Percentiles rank a stretch among this genome's conserved stretches.
Conservation (phyloP, 2,797 vertebrate genomes). For the Zalophus californianus region DNA sequence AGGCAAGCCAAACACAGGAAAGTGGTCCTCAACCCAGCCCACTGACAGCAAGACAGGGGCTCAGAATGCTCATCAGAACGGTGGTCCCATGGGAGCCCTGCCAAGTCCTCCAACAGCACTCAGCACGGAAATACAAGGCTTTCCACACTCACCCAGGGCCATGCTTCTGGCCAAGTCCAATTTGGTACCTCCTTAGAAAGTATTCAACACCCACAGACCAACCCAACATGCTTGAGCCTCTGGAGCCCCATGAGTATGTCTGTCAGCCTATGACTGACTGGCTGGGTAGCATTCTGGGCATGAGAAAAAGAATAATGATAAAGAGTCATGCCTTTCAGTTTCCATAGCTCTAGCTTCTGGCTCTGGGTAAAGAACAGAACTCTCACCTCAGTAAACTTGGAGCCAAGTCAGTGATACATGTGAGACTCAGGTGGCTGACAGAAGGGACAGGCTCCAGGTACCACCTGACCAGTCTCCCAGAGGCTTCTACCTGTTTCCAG, state of each 20-base stretch:
- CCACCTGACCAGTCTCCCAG: conserved; percentile 29
- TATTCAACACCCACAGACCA: not conserved
- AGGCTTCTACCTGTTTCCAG: conserved; percentile 19
- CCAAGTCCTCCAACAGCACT: not conserved
- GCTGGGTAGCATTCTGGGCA: not conserved
- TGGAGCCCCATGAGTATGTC: not conserved
- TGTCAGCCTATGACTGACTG: not conserved
- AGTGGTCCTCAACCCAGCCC: not conserved
- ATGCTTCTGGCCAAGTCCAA: not conserved
- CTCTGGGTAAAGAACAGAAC: conserved; percentile 44
- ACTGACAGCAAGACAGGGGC: not conserved
- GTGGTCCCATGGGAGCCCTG: not conserved
- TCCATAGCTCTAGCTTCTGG: conserved; percentile 9
- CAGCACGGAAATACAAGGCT: not conserved
- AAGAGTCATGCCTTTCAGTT: not conserved
- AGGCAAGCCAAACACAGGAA: not conserved
- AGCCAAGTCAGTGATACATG: not conserved
- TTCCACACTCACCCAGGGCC: not conserved
- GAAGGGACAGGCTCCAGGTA: not conserved
- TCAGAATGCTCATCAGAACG: not conserved
- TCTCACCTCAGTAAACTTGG: not conserved
- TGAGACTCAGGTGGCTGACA: not conserved
- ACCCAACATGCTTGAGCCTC: not conserved
- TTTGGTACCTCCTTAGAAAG: conserved; percentile 2
- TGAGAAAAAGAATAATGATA: conserved; percentile 23